Percentiles rank a stretch among this genome's conserved stretches.
Conservation (phyloP, 2,113 vertebrate genomes). For the Gavialis gangeticus region DNA sequence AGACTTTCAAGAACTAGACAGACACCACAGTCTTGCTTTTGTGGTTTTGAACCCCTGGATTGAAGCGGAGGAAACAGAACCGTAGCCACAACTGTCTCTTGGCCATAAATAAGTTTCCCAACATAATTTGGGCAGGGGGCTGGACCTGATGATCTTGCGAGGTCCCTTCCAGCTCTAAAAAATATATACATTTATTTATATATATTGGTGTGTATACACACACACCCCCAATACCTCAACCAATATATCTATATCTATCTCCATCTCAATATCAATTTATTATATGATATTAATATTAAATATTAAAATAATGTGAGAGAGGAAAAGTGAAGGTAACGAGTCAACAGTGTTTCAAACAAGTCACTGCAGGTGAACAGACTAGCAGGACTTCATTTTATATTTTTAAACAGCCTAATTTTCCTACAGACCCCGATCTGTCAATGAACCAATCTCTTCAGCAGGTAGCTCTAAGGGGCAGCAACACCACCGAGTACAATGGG, state of each 20-base stretch:
- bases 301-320: too few relatives aligned
- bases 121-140: too few relatives aligned
- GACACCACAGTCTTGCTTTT: neutral
- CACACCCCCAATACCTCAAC: too few relatives aligned
- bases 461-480: rapidly evolving
- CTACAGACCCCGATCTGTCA: neutral
- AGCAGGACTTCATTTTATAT: neutral
- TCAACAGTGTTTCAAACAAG: neutral
- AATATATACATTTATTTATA: too few relatives aligned
- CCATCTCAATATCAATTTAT: too few relatives aligned
- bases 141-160: too few relatives aligned
- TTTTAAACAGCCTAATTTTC: neutral
- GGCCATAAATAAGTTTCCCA: too few relatives aligned
- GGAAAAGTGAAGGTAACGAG: too few relatives aligned
- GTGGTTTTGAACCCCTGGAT: neutral
- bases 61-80: neutral
- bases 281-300: too few relatives aligned
- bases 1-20: neutral
- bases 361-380: neutral
- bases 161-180: too few relatives aligned
- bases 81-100: rapidly evolving
- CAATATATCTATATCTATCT: too few relatives aligned
- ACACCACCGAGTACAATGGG: rapidly evolving
- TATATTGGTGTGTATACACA: too few relatives aligned
- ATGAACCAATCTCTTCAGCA: neutral